These are phyloP conservation scores for Limnephilus rhombicus DNA, from an alignment of 2,888 invertebrate species.

Conservation along the genomic window DNA sequence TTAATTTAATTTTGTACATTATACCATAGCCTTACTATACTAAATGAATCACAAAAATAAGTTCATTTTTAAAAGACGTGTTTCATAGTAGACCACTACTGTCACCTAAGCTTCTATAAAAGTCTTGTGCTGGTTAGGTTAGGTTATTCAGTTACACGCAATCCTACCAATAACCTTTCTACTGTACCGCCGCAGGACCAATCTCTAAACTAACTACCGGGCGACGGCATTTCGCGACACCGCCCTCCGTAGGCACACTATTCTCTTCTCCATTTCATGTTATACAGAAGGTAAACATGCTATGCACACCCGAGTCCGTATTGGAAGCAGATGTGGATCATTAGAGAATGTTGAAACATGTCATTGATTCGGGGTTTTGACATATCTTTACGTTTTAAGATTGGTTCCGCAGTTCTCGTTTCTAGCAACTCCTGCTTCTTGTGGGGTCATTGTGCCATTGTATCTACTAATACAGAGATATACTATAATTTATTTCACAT, in stretches of 20 bases:
- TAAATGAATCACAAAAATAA: conserved; percentile 71
- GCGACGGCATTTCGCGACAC: not conserved
- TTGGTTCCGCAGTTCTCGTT: conserved; percentile 8
- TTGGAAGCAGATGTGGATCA: not conserved
- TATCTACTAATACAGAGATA: conserved; percentile 56
- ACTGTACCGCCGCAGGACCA: conserved; percentile 2
- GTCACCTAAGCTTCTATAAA: conserved; percentile 54
- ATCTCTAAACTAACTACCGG: not conserved
- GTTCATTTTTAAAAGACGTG: conserved; percentile 60
- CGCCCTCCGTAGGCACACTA: not conserved
- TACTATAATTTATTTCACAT: conserved; percentile 61
- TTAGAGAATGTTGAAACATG: not conserved
- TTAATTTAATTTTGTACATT: conserved; percentile 78
- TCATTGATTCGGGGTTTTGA: not conserved
- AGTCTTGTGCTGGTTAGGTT: conserved; percentile 52
- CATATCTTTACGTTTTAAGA: not conserved
- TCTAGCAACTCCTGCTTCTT: conserved; percentile 35
- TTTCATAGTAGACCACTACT: conserved; percentile 54
- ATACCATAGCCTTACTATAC: conserved; percentile 73
- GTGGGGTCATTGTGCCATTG: conserved; percentile 60
- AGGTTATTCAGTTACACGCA: conserved; percentile 38
- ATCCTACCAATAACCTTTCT: conserved; percentile 24
- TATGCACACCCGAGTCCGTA: not conserved
- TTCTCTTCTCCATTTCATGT: not conserved
- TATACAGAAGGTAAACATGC: not conserved